A percentile compares a stretch with the other conserved stretches of the same genome.
Conservation (phyloP, 1,140 invertebrate genomes). For the Cataglyphis hispanica region DNA sequence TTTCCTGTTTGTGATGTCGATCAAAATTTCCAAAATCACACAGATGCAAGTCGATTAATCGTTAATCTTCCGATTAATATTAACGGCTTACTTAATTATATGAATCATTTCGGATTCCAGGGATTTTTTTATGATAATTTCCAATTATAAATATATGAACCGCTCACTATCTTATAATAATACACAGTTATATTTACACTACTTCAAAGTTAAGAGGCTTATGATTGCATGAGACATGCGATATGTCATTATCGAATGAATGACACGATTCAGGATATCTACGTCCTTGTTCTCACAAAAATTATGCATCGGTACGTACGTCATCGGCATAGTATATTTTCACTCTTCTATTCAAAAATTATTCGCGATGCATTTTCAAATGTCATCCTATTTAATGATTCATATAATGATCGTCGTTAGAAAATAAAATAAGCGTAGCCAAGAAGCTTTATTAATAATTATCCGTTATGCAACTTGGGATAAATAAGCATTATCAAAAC, state of each 20-base stretch:
- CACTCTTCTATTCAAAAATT: background rate
- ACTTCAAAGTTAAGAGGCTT: background rate
- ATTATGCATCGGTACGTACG: background rate
- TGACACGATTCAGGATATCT: conserved; percentile 8
- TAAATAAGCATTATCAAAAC: conserved; percentile 30
- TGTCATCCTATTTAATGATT: conserved; percentile 12
- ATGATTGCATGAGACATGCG: background rate
- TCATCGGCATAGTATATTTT: conserved; percentile 33
- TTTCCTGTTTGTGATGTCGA: background rate
- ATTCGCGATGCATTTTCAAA: background rate
- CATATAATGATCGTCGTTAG: conserved; percentile 8
- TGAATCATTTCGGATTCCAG: background rate
- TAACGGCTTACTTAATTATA: background rate
- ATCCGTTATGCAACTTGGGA: conserved; percentile 2
- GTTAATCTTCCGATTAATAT: background rate
- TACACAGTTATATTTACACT: background rate
- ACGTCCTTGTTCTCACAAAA: background rate
- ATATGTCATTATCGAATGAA: conserved; percentile 23
- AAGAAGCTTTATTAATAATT: background rate
- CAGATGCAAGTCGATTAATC: background rate
- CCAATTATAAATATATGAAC: background rate
- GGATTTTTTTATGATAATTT: background rate
- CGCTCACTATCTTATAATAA: background rate
- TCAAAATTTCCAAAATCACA: background rate
- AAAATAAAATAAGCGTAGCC: background rate